Conservation (phyloP, 2,888 invertebrate genomes). For the Dione vanillae region DNA sequence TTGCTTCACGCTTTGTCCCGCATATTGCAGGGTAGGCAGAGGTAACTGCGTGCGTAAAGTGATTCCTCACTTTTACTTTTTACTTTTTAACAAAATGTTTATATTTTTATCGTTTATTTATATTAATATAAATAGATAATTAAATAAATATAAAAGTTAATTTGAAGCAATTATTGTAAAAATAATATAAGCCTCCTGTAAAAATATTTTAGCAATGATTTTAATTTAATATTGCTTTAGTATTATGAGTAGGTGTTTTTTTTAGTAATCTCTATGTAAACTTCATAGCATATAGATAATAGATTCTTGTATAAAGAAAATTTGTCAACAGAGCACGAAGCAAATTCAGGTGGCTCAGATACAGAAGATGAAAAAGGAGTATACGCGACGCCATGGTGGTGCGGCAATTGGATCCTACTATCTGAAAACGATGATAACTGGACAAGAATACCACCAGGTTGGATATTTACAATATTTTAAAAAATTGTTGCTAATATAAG, state of each 20-base stretch:
- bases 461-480: not conserved
- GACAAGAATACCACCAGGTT: slow-evolving; percentile 78
- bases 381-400: slow-evolving; percentile 91
- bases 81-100: no score
- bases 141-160: no score
- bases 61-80: no score
- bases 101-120: no score
- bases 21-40: not conserved
- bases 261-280: not conserved
- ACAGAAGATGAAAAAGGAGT: slow-evolving; percentile 88
- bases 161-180: no score
- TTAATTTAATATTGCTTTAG: not conserved
- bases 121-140: no score
- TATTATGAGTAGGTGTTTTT: not conserved
- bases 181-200: not conserved
- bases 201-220: not conserved
- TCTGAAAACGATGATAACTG: slow-evolving; percentile 77
- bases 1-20: not conserved
- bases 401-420: slow-evolving; percentile 89
- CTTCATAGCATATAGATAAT: not conserved
- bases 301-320: not conserved
- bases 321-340: slow-evolving; percentile 78
- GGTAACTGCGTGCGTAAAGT: no score
- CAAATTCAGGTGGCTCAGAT: slow-evolving; percentile 80
- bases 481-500: no score